A percentile compares a stretch with the other conserved stretches of the same genome.
phyloP scores from a whole-genome alignment of 2,113 vertebrate genomes.

The Lasiurus borealis region DNA sequence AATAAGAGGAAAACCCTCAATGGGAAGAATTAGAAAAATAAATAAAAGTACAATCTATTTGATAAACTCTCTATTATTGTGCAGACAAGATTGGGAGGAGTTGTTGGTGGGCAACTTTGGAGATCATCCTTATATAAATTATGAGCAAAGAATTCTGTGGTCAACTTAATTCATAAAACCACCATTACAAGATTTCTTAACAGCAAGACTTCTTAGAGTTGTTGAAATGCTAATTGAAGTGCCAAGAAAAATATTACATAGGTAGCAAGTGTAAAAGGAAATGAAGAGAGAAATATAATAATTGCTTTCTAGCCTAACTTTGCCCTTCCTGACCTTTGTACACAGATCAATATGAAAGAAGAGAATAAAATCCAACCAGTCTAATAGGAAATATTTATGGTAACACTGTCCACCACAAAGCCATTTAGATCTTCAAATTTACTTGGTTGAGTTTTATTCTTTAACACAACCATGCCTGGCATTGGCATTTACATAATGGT shows the following conservation, averaged over 20 bases:
- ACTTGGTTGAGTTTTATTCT: background rate
- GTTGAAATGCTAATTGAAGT: background rate
- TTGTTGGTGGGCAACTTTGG: background rate
- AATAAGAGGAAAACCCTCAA: background rate
- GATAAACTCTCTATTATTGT: background rate
- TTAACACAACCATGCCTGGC: background rate
- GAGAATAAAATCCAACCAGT: background rate
- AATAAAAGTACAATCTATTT: background rate
- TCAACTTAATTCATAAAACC: background rate
- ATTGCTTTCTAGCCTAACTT: background rate
- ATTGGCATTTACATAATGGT: background rate
- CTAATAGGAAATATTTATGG: background rate
- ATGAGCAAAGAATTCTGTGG: background rate
- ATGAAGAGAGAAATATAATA: background rate
- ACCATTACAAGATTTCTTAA: background rate
- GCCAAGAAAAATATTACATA: background rate
- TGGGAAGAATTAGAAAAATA: background rate
- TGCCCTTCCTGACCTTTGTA: background rate
- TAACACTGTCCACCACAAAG: background rate
- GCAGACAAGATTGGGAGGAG: background rate
- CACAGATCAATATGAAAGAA: background rate
- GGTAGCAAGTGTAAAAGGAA: background rate
- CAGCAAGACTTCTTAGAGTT: background rate
- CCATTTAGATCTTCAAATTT: background rate
- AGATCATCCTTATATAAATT: background rate